Evolutionary conservation across 2,113 vertebrate species (phyloP).

Genomic region (Ardeotis arabs): DNA sequence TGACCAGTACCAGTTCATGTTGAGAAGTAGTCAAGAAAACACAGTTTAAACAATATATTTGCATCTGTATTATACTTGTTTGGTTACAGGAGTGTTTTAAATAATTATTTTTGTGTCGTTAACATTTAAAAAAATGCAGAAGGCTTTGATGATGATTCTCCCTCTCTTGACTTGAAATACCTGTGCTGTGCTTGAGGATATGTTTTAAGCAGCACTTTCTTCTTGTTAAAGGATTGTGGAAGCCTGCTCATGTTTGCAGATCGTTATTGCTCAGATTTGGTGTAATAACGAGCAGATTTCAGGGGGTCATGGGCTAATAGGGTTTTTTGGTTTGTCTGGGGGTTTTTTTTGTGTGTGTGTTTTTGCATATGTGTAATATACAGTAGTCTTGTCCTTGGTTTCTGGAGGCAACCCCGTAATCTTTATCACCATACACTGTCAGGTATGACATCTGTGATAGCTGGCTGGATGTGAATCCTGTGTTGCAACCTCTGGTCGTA

Average conservation of each 20-base stretch:
- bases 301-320: background rate
- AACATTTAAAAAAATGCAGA: background rate
- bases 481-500: background rate
- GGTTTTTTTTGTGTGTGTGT: no score
- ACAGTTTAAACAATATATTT: background rate
- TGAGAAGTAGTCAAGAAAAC: background rate
- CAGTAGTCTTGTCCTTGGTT: background rate
- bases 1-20: background rate
- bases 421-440: background rate
- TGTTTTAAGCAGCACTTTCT: background rate
- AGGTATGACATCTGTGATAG: background rate
- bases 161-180: background rate
- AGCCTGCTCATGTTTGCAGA: background rate
- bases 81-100: background rate
- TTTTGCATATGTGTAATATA: background rate
- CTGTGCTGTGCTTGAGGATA: background rate
- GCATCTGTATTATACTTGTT: background rate
- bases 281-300: background rate
- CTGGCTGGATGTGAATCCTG: background rate
- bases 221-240: background rate
- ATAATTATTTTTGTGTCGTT: background rate
- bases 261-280: background rate
- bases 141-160: background rate
- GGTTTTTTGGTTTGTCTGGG: background rate
- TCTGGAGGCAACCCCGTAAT: background rate